phyloP scores from a whole-genome alignment of 2,888 invertebrate genomes.

The Scotopteryx bipunctaria region DNA sequence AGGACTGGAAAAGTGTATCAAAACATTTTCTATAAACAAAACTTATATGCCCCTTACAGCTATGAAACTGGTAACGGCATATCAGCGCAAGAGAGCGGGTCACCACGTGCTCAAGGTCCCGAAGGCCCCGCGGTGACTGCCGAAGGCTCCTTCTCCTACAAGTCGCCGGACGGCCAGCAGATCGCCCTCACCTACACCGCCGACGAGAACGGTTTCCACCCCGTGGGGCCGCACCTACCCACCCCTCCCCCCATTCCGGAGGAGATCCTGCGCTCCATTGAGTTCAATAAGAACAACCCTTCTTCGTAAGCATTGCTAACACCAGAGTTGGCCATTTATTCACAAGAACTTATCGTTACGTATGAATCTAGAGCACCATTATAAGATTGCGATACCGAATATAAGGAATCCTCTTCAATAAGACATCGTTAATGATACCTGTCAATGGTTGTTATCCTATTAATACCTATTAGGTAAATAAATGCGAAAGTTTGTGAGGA shows the following conservation, averaged over 20 bases:
- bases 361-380: too few species aligned
- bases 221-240: slow-evolving; percentile 84
- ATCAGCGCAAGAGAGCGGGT: slow-evolving; percentile 83
- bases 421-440: too few species aligned
- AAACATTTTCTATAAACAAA: too few species aligned
- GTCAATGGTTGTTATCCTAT: too few species aligned
- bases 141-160: slow-evolving; percentile 86
- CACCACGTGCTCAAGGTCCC: slow-evolving; percentile 80
- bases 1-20: background rate
- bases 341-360: too few species aligned
- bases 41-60: too few species aligned
- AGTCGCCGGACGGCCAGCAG: slow-evolving; percentile 86
- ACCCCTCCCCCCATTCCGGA: slow-evolving; percentile 82
- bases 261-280: slow-evolving; percentile 80
- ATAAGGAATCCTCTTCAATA: too few species aligned
- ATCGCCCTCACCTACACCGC: slow-evolving; percentile 87
- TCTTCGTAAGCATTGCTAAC: slow-evolving; percentile 63
- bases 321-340: background rate
- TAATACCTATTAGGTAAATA: too few species aligned
- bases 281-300: slow-evolving; percentile 75
- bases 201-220: slow-evolving; percentile 89
- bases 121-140: slow-evolving; percentile 83
- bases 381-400: too few species aligned
- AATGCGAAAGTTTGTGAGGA: too few species aligned
- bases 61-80: slow-evolving; percentile 88